Base-by-base conservation (phyloP, 2,888 invertebrate species). In the Tetanocera ferruginea region DNA sequence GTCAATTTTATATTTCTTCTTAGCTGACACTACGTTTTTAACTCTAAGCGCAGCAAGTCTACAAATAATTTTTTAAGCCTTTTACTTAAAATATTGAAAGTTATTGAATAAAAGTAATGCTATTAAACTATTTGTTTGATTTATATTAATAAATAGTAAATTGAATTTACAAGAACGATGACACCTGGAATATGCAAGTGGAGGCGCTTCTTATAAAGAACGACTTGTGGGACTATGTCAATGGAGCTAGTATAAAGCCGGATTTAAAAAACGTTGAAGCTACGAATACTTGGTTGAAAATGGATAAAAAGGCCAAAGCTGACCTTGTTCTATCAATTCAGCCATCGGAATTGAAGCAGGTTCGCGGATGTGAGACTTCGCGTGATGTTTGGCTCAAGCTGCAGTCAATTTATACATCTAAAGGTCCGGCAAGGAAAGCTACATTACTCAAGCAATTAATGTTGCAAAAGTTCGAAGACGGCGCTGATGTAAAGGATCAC, bases 391-490 rank as follows among this genome's bases (percentile, higher is more conserved):
- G 79, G 75, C 43, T 73, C 0, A 77, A 79, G 60, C 71, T 79
- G 55, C 60, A 75, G 34, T 51, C 75, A 2, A 77, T 76, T 3
- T 78, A 79, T 76, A 78, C 78, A 0, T 77, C 79, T 51, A 74
- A 76, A 55, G 74, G 62, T 11, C 75, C 80, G 23, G 72, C 81
- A 3, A 28, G 80, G 60, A 81, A 80, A 57, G 79, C 72, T 23
- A 77, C 78, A 2, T 31, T 79, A 17, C 57, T 80, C 23, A 80
- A 80, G 62, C 73, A 79, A 28, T 37, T 82, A n/a, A 76, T 80
- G 55, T n/a, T 71, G 19, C 55, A 55, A 5, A 52, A 71, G 19
- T 31, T 31, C 3, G 31, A 31, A 5, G 31, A 31, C 31, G 31
- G 31, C 5, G 31, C 31, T 31, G 31, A 31, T 31, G 31, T 31